A percentile compares a stretch with the other conserved stretches of the same genome.
Evolutionary conservation across 2,113 vertebrate species (phyloP).

Genomic region (Percina caprodes): DNA sequence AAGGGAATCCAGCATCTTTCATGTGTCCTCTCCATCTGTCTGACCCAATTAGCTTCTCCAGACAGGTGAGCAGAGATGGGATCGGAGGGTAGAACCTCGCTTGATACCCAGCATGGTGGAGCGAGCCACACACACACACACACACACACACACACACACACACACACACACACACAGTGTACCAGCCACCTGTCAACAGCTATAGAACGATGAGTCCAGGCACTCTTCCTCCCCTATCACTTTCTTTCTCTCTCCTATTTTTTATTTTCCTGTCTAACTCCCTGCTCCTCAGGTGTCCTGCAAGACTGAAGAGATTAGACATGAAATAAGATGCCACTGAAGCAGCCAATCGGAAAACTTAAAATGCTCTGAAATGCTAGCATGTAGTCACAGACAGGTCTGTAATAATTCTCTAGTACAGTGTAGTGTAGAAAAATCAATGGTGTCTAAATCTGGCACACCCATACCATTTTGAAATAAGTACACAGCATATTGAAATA

Average conservation of each 20-base stretch:
- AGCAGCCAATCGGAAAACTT: constrained; percentile 61
- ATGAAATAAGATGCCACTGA: constrained; percentile 41
- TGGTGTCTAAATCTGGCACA: constrained; percentile 48
- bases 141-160: constrained; percentile 11
- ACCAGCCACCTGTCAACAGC: constrained; percentile 54
- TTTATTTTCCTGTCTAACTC: constrained; percentile 53
- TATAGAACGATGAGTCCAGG: constrained; percentile 15
- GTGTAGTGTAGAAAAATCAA: constrained; percentile 62
- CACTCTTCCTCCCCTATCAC: not conserved
- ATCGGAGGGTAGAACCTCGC: constrained; percentile 43
- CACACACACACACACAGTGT: constrained; percentile 10
- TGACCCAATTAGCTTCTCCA: constrained; percentile 73
- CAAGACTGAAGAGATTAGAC: constrained; percentile 49
- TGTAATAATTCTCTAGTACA: constrained; percentile 56
- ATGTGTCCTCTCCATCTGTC: constrained; percentile 69
- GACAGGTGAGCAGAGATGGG: constrained; percentile 62
- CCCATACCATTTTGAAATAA: constrained; percentile 36
- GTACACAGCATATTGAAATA: constrained; percentile 28
- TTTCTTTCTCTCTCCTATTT: constrained; percentile 17
- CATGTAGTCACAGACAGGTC: constrained; percentile 21
- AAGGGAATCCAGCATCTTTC: constrained; percentile 54
- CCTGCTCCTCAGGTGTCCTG: constrained; percentile 31
- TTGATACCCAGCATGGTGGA: constrained; percentile 49
- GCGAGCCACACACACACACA: constrained; percentile 25
- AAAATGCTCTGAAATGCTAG: constrained; percentile 44